Evolutionary conservation across 2,888 invertebrate genomes (phyloP).

Genomic region (Leptopilina myrica): DNA sequence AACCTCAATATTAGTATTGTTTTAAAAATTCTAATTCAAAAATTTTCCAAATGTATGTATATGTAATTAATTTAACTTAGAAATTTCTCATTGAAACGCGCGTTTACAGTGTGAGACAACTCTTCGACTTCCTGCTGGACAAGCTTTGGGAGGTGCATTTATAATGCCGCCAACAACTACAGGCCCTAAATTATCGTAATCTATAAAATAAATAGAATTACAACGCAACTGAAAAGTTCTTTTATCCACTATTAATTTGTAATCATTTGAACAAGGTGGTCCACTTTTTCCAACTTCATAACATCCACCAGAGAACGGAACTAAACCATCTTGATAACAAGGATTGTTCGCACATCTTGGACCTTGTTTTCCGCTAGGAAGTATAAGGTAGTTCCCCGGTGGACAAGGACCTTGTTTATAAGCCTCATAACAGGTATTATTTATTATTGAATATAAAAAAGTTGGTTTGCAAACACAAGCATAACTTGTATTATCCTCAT

Average conservation of each 20-base stretch:
- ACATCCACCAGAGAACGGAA: slow-evolving; percentile 78
- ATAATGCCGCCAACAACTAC: slow-evolving; percentile 60
- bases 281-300: slow-evolving; percentile 74
- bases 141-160: slow-evolving; percentile 57
- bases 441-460: slow-evolving; percentile 80
- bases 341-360: slow-evolving; percentile 82
- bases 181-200: slow-evolving; percentile 36
- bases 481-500: slow-evolving; percentile 81
- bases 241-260: slow-evolving; percentile 80
- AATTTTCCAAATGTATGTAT: too few relatives aligned
- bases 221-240: slow-evolving; percentile 81
- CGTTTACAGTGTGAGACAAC: slow-evolving; percentile 62
- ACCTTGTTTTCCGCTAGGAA: slow-evolving; percentile 78
- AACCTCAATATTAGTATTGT: too few relatives aligned
- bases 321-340: slow-evolving; percentile 79
- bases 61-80: too few relatives aligned
- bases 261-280: slow-evolving; percentile 78
- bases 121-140: slow-evolving; percentile 66
- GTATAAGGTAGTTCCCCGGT: slow-evolving; percentile 78
- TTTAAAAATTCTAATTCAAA: too few relatives aligned
- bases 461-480: slow-evolving; percentile 78
- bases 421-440: slow-evolving; percentile 81
- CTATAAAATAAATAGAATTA: slow-evolving; percentile 59
- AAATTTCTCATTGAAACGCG: not conserved
- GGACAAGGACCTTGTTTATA: slow-evolving; percentile 83